Evolutionary conservation across 2,113 vertebrate genomes (phyloP), one percentile per base, ranked within the genome.

Genomic region (Ibidorhyncha struthersii): DNA sequence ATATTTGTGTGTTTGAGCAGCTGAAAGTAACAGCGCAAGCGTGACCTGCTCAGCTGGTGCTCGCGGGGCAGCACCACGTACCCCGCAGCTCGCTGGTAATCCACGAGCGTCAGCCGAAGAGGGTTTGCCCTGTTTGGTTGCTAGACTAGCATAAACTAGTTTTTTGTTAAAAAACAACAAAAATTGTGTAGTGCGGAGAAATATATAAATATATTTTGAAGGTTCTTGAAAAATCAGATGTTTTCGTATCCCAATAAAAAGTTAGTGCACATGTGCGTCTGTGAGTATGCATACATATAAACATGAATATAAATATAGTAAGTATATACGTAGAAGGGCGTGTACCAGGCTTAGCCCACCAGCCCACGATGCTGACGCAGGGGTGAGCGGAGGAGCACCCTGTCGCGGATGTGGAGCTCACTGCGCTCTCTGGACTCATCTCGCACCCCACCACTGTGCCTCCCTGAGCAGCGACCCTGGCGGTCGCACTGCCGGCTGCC

Each of bases 41-140:
- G 0, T 0, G 12, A 11, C 21, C 21, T 2, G 12, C 49, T 26
- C 52, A 8, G n/a, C 26, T 20, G 8, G 9, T 8, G 2, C 62
- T 9, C 12, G 3, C 7, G 52, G 27, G 12, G 12, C 32, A 45
- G 8, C 19, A 22, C 55, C 65, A 49, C 0, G 1, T 52, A 3
- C 9, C 18, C 67, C 6, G 62, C 15, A 4, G 6, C 30, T n/a
- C 43, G 3, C 47, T 8, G 10, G 18, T 8, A 23, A 59, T 0
- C 81, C n/a, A 0, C 5, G 11, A 70, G 22, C 67, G 12, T 14
- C n/a, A 49, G 40, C 69, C 49, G 2, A 18, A 53, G 14, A n/a
- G 29, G 41, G 19, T 79, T n/a, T 69, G 23, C 30, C 26, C 53
- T 5, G 12, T 45, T 78, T 34, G 14, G 5, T 56, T 66, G 73